A percentile compares a stretch with the other conserved stretches of the same genome.
phyloP scores from a whole-genome alignment of 2,113 vertebrate species.

The Budorcas taxicolor region DNA sequence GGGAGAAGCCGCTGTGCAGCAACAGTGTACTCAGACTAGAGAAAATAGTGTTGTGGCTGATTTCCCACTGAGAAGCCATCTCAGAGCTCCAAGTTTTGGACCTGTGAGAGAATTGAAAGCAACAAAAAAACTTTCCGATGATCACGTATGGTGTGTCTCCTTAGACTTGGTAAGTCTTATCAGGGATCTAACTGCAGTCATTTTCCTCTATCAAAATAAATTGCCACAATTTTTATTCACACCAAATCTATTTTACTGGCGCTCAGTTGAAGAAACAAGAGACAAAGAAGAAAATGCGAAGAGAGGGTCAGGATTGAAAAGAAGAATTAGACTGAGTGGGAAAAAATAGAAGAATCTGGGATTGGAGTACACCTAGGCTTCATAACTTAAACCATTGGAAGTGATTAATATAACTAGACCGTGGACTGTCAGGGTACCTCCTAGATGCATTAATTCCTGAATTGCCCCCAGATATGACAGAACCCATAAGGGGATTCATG shows the following conservation, averaged over 20 bases:
- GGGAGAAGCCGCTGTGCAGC: too few relatives aligned
- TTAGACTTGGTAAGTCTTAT: not conserved
- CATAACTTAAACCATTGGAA: not conserved
- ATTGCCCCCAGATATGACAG: not conserved
- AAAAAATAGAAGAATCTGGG: not conserved
- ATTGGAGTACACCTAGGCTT: not conserved
- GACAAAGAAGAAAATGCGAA: not conserved
- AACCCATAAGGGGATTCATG: not conserved
- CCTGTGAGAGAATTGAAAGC: not conserved
- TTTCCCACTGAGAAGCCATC: not conserved
- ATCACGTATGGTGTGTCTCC: not conserved
- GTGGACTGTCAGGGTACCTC: not conserved
- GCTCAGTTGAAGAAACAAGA: not conserved
- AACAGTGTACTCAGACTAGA: not conserved
- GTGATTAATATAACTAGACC: not conserved
- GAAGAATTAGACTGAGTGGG: too few relatives aligned
- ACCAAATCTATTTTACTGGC: not conserved
- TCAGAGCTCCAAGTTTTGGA: not conserved
- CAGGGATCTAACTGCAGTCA: not conserved
- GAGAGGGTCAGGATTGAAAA: not conserved
- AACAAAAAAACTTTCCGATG: not conserved
- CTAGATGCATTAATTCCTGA: not conserved
- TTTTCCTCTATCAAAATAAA: not conserved
- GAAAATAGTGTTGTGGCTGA: rapidly evolving
- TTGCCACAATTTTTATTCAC: too few relatives aligned